Percentiles rank a stretch among this genome's conserved stretches.
Conservation (phyloP, 2,113 vertebrate genomes). For the Tamias sibiricus region DNA sequence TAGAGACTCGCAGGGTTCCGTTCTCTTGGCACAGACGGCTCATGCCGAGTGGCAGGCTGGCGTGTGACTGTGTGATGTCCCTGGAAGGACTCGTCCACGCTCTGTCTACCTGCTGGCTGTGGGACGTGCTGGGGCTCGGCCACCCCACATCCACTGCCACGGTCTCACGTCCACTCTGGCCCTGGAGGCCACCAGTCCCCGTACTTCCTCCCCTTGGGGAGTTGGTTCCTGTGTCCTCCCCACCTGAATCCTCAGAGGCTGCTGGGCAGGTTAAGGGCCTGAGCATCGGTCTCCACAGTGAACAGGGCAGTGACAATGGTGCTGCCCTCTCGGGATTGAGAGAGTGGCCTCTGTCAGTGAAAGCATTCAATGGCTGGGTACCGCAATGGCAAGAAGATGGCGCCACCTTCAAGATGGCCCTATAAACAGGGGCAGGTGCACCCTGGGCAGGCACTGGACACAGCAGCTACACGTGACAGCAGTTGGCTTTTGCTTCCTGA, state of each 20-base stretch:
- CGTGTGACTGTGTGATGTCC: not conserved
- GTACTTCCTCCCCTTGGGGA: not conserved
- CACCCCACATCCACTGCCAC: fast-evolving
- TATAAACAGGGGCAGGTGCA: not conserved
- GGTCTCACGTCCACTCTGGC: not conserved
- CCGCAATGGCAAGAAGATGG: not conserved
- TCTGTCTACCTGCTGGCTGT: not conserved
- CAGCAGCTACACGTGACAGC: not conserved
- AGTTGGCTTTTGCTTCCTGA: not conserved
- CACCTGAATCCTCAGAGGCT: not conserved
- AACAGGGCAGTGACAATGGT: too few species aligned
- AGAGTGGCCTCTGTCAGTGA: not conserved
- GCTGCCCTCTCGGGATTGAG: too few species aligned
- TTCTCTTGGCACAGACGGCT: not conserved
- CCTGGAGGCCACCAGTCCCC: not conserved
- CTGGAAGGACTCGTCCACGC: not conserved
- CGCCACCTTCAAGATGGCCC: not conserved
- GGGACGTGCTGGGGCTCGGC: not conserved
- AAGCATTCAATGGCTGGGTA: not conserved
- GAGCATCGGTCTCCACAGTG: too few species aligned
- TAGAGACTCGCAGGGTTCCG: not conserved
- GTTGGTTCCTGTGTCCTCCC: not conserved
- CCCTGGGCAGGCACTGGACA: not conserved
- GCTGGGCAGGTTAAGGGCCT: too few species aligned
- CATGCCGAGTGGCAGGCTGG: not conserved